Evolutionary conservation across 2,797 vertebrate species (phyloP).

Genomic region (Trachurus trachurus): DNA sequence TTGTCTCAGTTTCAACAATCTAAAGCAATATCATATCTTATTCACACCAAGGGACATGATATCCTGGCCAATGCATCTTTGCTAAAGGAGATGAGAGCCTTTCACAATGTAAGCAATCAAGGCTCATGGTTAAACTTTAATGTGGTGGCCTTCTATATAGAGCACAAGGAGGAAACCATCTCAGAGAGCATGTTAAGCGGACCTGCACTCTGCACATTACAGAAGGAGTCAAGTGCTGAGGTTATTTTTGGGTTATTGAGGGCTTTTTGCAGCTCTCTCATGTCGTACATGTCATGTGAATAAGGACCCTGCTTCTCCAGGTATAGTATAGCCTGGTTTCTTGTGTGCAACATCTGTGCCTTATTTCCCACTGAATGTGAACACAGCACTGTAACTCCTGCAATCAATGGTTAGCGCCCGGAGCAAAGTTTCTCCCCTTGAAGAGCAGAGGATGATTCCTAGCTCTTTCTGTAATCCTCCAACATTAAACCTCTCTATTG

Average conservation of each 20-base stretch:
- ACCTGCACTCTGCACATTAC: conserved; percentile 11
- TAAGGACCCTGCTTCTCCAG: background rate
- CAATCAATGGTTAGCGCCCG: background rate
- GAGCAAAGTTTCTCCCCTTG: conserved; percentile 1
- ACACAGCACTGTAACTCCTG: conserved; percentile 13
- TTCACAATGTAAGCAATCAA: conserved; percentile 75
- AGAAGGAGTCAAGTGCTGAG: background rate
- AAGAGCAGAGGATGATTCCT: conserved; percentile 1
- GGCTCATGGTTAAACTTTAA: conserved; percentile 72
- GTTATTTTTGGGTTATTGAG: conserved; percentile 15
- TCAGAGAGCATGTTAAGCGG: conserved; percentile 52
- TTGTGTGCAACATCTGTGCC: background rate
- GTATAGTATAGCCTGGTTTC: background rate
- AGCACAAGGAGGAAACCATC: conserved; percentile 47
- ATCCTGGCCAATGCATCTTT: conserved; percentile 62
- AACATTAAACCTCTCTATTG: conserved; percentile 30
- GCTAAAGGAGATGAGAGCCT: conserved; percentile 67
- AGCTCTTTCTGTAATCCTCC: conserved; percentile 2
- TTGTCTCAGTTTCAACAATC: conserved; percentile 55
- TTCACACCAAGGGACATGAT: conserved; percentile 70
- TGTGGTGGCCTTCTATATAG: conserved; percentile 75
- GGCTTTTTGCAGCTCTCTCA: conserved; percentile 20
- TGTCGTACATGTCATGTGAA: conserved; percentile 1
- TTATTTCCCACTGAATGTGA: conserved; percentile 12
- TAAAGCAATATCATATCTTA: conserved; percentile 61